Evolutionary conservation across 2,113 vertebrate species (phyloP).

Genomic region (Micromys minutus): DNA sequence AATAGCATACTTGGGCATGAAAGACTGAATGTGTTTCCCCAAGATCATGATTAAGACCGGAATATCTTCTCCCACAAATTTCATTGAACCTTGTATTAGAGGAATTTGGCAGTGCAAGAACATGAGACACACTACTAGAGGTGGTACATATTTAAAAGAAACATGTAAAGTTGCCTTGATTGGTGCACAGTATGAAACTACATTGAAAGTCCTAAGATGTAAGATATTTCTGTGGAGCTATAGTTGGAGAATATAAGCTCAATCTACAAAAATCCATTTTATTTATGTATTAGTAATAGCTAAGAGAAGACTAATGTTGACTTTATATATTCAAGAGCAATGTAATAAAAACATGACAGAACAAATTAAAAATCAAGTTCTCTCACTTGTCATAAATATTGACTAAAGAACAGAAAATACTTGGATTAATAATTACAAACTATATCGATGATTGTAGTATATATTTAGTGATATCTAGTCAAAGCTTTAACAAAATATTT

Average conservation of each 20-base stretch:
- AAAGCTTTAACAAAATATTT: background rate
- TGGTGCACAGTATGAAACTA: background rate
- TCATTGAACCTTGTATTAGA: background rate
- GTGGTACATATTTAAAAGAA: background rate
- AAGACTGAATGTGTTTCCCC: background rate
- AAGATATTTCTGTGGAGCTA: background rate
- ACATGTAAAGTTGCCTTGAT: background rate
- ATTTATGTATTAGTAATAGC: background rate
- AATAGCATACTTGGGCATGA: background rate
- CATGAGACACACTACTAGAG: background rate
- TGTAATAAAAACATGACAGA: background rate
- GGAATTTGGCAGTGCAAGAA: background rate
- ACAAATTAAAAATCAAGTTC: background rate
- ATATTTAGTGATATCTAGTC: background rate
- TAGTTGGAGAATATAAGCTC: background rate
- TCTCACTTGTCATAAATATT: background rate
- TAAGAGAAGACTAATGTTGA: background rate
- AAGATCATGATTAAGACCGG: background rate
- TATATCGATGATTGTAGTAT: background rate
- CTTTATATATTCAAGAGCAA: background rate
- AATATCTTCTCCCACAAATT: background rate
- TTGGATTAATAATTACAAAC: background rate
- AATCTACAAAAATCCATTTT: background rate
- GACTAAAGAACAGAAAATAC: background rate
- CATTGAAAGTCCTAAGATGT: background rate